Percentiles rank a stretch among this genome's conserved stretches.
phyloP scores from a whole-genome alignment of 2,113 vertebrate species.

The Plecotus auritus region DNA sequence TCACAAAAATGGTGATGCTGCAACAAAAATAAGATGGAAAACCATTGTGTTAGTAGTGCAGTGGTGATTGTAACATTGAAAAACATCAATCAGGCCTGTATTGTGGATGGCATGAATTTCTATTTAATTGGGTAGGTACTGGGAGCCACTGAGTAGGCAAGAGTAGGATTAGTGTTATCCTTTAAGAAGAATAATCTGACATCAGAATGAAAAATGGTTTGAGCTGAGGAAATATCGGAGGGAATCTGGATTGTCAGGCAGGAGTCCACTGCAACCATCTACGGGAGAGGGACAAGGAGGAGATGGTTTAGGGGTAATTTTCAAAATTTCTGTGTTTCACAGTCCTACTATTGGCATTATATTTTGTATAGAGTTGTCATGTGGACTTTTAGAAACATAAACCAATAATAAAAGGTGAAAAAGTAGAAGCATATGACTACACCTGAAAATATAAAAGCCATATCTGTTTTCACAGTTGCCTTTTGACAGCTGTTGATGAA shows the following conservation, averaged over 20 bases:
- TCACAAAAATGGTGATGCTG: not conserved
- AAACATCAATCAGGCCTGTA: not conserved
- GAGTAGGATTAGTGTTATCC: not conserved
- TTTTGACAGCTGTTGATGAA: not conserved
- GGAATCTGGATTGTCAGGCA: not conserved
- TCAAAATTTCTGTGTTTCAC: not conserved
- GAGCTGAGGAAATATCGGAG: not conserved
- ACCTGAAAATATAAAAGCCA: not conserved
- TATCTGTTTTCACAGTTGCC: not conserved
- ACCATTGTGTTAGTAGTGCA: not conserved
- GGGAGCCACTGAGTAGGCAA: not conserved
- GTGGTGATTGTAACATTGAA: not conserved
- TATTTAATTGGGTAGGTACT: not conserved
- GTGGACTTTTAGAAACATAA: not conserved
- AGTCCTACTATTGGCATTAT: not conserved
- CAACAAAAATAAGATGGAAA: not conserved
- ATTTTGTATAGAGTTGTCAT: not conserved
- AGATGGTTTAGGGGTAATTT: not conserved
- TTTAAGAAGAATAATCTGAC: not conserved
- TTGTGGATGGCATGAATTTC: not conserved
- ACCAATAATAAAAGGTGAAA: not conserved
- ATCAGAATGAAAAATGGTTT: not conserved
- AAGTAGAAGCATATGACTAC: not conserved
- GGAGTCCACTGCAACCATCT: too few relatives aligned
- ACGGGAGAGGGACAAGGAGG: not conserved